These are phyloP conservation scores for Brenthis hecate DNA, from an alignment of 2,888 invertebrate genomes.

Conservation along the genomic window DNA sequence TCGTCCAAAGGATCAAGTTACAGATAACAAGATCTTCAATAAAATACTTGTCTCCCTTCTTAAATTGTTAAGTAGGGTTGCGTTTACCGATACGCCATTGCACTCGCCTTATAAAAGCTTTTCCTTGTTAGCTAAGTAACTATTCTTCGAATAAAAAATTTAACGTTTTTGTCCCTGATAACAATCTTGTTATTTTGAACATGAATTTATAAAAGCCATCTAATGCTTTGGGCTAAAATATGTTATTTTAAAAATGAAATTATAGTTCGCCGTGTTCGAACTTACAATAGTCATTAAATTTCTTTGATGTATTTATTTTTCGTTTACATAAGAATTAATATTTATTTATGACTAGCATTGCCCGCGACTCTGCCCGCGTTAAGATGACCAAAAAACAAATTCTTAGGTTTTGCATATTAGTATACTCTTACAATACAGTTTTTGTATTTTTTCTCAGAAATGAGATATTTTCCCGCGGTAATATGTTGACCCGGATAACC, in stretches of 20 bases:
- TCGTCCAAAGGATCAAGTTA: neutral
- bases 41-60: conserved; percentile 28
- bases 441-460: too few species aligned
- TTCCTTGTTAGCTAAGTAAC: conserved; percentile 34
- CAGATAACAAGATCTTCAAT: conserved; percentile 18
- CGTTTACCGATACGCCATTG: conserved; percentile 34
- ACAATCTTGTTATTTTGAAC: conserved; percentile 6
- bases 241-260: conserved; percentile 1
- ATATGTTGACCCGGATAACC: too few species aligned
- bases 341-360: too few species aligned
- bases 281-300: neutral
- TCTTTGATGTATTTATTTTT: too few species aligned
- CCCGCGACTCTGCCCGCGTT: too few species aligned
- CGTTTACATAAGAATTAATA: too few species aligned
- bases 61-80: conserved; percentile 38
- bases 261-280: neutral
- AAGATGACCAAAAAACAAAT: too few species aligned
- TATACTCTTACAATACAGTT: too few species aligned
- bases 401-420: too few species aligned
- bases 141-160: conserved; percentile 26
- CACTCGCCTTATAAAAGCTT: conserved; percentile 36
- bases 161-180: conserved; percentile 16
- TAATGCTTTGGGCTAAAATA: conserved; percentile 8
- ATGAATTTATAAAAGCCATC: conserved; percentile 1
- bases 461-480: too few species aligned